A percentile compares a stretch with the other conserved stretches of the same genome.
Conservation (phyloP, 2,797 vertebrate genomes). For the Prunella strophiata region DNA sequence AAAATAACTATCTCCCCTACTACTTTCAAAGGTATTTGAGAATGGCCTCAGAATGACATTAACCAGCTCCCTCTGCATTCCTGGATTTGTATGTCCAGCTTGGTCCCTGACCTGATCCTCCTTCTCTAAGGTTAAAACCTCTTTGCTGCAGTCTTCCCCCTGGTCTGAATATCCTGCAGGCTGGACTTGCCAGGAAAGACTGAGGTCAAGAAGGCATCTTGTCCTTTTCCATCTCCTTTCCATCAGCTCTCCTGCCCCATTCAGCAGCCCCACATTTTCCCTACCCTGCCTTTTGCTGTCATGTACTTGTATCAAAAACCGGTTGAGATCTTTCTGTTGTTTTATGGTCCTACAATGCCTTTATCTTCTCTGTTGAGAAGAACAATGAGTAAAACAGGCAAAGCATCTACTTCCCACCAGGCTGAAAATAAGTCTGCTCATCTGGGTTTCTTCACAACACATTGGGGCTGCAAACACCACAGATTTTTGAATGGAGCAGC, state of each 20-base stretch:
- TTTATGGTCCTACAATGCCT: neutral
- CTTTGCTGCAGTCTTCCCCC: neutral
- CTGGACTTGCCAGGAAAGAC: neutral
- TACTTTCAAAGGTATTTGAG: neutral
- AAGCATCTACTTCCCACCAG: neutral
- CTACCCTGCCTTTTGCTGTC: neutral
- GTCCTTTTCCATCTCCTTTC: neutral
- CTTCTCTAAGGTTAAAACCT: neutral
- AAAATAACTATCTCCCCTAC: neutral
- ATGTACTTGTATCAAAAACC: neutral
- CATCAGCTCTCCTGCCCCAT: neutral
- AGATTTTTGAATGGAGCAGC: neutral
- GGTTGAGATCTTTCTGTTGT: neutral
- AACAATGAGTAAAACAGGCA: neutral
- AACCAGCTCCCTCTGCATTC: neutral
- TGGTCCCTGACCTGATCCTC: neutral
- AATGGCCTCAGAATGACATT: neutral
- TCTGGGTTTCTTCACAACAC: neutral
- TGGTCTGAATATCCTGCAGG: neutral
- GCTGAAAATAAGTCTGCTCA: neutral
- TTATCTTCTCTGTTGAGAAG: neutral
- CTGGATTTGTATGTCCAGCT: neutral
- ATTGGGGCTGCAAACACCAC: neutral
- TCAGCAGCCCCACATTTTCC: neutral
- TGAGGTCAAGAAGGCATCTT: neutral